Conservation (phyloP, 2,113 vertebrate species). For the Chaetops frenatus region DNA sequence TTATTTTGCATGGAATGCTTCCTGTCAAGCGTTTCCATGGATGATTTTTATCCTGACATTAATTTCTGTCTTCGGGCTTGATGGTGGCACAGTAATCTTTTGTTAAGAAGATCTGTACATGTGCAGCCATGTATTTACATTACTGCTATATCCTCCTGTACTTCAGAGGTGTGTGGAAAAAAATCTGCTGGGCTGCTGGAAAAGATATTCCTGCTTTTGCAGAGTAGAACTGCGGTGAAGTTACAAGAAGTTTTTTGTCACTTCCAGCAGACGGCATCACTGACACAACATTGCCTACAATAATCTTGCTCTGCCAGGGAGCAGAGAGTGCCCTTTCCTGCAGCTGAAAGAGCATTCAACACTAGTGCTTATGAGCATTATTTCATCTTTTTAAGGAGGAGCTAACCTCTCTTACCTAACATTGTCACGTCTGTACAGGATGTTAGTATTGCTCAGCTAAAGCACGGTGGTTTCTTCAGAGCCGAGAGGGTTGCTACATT, state of each 20-base stretch:
- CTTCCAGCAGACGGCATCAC: not conserved
- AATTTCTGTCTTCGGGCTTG: not conserved
- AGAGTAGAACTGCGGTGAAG: not conserved
- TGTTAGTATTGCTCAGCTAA: not conserved
- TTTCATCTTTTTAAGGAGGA: not conserved
- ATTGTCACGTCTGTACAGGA: not conserved
- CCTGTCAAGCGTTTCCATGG: not conserved
- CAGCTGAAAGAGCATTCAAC: not conserved
- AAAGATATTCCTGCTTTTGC: not conserved
- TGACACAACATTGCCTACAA: not conserved
- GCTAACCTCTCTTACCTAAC: not conserved
- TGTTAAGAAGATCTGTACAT: not conserved
- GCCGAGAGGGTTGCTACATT: not conserved
- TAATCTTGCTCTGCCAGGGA: not conserved
- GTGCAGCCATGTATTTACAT: not conserved
- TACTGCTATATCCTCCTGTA: not conserved
- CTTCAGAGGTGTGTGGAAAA: not conserved
- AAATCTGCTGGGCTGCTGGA: not conserved
- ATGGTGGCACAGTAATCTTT: not conserved
- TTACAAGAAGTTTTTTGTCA: not conserved
- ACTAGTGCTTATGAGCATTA: not conserved
- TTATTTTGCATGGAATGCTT: not conserved
- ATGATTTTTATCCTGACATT: not conserved
- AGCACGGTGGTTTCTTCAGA: not conserved
- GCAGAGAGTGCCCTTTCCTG: not conserved